These are phyloP conservation scores for Tyto alba DNA, from an alignment of 2,113 vertebrate genomes.

Conservation along the genomic window DNA sequence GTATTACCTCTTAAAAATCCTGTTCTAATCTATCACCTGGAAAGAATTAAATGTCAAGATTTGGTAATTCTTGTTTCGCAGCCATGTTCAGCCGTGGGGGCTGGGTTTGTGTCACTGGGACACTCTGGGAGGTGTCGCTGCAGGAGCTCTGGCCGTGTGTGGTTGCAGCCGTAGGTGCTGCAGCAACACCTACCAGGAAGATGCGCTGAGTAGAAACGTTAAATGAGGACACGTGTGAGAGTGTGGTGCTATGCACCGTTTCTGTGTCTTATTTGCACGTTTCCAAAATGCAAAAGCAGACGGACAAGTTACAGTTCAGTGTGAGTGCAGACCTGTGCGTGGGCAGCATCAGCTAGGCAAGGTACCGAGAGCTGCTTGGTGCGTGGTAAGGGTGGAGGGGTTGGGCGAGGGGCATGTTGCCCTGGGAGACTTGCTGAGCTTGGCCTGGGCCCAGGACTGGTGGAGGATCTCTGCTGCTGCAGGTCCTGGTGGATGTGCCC, in stretches of 20 bases:
- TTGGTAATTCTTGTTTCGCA: not conserved
- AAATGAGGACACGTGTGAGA: rapidly evolving
- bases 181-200: not conserved
- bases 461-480: not conserved
- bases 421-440: not conserved
- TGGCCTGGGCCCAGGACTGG: not conserved
- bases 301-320: not conserved
- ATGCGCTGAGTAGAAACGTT: rapidly evolving
- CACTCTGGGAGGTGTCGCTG: rapidly evolving
- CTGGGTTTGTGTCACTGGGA: not conserved
- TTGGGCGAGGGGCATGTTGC: not conserved
- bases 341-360: not conserved
- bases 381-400: not conserved
- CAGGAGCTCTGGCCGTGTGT: rapidly evolving
- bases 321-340: rapidly evolving
- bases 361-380: not conserved
- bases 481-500: slow-evolving; percentile 96
- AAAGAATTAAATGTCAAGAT: not conserved
- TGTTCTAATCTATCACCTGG: not conserved
- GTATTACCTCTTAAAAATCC: not conserved
- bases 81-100: not conserved
- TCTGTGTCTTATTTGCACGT: not conserved
- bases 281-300: not conserved
- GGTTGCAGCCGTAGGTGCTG: not conserved
- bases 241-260: not conserved